phyloP scores from a whole-genome alignment of 2,797 vertebrate genomes.

The Bovichtus diacanthus region DNA sequence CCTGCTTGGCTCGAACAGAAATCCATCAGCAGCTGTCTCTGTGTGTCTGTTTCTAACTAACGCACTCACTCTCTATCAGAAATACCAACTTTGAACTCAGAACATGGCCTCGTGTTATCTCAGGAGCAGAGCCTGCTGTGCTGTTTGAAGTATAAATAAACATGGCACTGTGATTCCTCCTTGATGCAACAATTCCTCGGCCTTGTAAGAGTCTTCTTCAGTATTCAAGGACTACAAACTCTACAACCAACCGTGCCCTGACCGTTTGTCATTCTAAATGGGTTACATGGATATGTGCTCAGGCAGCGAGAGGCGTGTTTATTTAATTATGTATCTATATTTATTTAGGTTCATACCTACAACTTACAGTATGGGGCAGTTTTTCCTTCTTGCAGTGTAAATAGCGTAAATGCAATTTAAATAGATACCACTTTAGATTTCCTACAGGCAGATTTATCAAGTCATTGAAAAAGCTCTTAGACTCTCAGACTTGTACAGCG shows the following conservation, averaged over 20 bases:
- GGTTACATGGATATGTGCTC: slow-evolving; percentile 36
- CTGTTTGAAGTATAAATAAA: slow-evolving; percentile 70
- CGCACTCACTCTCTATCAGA: slow-evolving; percentile 40
- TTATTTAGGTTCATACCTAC: slow-evolving; percentile 24
- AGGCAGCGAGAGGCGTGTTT: slow-evolving; percentile 17
- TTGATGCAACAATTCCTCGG: slow-evolving; percentile 59
- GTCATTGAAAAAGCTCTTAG: slow-evolving; percentile 12
- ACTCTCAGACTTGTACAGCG: slow-evolving; percentile 10
- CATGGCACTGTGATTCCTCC: slow-evolving; percentile 46
- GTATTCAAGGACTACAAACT: slow-evolving; percentile 56
- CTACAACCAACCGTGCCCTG: slow-evolving; percentile 49
- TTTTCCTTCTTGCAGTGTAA: slow-evolving; percentile 13
- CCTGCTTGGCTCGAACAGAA: slow-evolving; percentile 18
- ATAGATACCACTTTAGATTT: slow-evolving; percentile 9
- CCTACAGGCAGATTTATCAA: slow-evolving; percentile 24
- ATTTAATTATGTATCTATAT: slow-evolving; percentile 49
- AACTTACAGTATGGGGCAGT: background rate
- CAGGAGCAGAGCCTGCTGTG: slow-evolving; percentile 33
- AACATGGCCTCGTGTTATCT: slow-evolving; percentile 45
- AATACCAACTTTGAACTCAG: slow-evolving; percentile 41
- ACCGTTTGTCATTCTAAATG: slow-evolving; percentile 70
- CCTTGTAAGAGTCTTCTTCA: slow-evolving; percentile 63
- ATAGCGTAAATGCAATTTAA: no score
- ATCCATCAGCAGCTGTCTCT: slow-evolving; percentile 44
- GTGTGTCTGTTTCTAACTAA: slow-evolving; percentile 23